Conservation (phyloP, 2,888 invertebrate genomes). For the Idaea biselata region DNA sequence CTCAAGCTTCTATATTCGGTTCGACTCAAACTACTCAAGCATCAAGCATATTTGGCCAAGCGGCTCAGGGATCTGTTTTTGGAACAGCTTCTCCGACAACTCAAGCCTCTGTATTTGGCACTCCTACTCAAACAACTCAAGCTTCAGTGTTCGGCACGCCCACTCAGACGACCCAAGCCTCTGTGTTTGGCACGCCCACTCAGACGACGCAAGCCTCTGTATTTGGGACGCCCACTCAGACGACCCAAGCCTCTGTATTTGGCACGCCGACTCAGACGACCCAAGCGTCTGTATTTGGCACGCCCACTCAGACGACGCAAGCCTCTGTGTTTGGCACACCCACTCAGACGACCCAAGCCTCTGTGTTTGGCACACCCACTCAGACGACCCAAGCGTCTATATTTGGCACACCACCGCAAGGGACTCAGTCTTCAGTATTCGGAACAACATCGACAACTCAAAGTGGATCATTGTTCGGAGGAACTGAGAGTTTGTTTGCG, state of each 20-base stretch:
- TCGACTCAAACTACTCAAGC: constrained; percentile 36
- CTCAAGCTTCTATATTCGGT: constrained; percentile 48
- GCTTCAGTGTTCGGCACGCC: constrained; percentile 35
- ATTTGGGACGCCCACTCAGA: constrained; percentile 27
- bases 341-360: constrained; percentile 24
- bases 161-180: constrained; percentile 27
- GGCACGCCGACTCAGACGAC: constrained; percentile 33
- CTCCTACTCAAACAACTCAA: constrained; percentile 22
- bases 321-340: constrained; percentile 38
- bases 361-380: constrained; percentile 30
- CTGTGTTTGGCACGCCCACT: constrained; percentile 32
- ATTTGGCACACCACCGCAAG: constrained; percentile 32
- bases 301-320: constrained; percentile 20
- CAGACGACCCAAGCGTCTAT: constrained; percentile 35
- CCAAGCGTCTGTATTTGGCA: constrained; percentile 44
- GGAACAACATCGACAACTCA: constrained; percentile 45
- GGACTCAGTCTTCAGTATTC: constrained; percentile 36
- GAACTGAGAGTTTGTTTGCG: constrained; percentile 62
- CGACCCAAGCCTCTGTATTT: constrained; percentile 39
- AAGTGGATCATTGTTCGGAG: constrained; percentile 57
- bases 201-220: constrained; percentile 32
- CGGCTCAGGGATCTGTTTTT: constrained; percentile 43
- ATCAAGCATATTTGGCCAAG: constrained; percentile 40
- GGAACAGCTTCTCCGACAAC: constrained; percentile 32
- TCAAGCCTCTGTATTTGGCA: constrained; percentile 36